phyloP scores from a whole-genome alignment of 2,113 vertebrate genomes.

The Eidolon helvum region DNA sequence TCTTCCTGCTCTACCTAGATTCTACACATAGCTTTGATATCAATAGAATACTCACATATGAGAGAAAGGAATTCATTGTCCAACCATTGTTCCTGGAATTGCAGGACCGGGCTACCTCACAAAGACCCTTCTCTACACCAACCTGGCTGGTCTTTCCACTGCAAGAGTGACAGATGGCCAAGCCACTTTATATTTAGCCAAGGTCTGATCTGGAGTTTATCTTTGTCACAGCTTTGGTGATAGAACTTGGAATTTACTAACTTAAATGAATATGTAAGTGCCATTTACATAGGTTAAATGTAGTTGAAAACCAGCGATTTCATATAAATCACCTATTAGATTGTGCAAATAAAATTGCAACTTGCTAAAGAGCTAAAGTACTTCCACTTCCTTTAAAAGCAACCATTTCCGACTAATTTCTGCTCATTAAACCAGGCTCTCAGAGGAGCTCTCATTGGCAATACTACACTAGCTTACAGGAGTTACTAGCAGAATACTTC shows the following conservation, averaged over 20 bases:
- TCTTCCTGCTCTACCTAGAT: background rate
- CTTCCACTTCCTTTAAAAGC: background rate
- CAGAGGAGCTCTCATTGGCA: background rate
- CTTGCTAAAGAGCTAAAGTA: background rate
- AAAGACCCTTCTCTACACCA: background rate
- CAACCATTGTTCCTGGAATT: background rate
- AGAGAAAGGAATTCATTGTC: background rate
- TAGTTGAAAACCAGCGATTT: background rate
- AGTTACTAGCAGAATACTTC: constrained; percentile 18
- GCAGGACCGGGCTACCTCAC: background rate
- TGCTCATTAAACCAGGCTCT: constrained; percentile 5
- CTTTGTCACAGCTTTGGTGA: background rate
- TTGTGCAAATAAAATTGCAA: background rate
- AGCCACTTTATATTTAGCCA: background rate
- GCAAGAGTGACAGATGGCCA: background rate
- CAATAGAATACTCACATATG: background rate
- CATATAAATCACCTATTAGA: background rate
- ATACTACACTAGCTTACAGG: background rate
- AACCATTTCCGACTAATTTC: background rate
- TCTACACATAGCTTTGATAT: background rate
- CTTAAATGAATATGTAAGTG: background rate
- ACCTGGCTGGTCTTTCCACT: background rate
- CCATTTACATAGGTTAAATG: background rate
- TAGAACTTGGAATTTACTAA: background rate
- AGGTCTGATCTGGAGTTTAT: background rate